These are phyloP conservation scores for Anolis carolinensis DNA, from an alignment of 2,113 vertebrate genomes.

Conservation along the genomic window DNA sequence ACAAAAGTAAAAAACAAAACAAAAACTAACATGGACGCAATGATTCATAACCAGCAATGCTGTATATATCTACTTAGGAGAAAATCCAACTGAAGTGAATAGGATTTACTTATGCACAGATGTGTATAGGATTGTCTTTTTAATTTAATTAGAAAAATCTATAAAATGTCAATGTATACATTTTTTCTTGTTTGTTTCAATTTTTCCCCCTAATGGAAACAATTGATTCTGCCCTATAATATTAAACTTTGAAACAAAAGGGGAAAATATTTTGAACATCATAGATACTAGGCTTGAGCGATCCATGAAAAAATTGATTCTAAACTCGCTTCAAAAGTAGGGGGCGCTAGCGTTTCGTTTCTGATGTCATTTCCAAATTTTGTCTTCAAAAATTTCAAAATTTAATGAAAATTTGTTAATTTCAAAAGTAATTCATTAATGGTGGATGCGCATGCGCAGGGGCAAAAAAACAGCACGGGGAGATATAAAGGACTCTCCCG, in stretches of 20 bases:
- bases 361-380: no score
- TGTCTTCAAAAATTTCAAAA: no score
- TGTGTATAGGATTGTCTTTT: neutral
- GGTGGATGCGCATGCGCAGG: no score
- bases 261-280: neutral
- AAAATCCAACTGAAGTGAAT: neutral
- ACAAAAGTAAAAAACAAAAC: constrained; percentile 32
- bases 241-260: neutral
- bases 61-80: neutral
- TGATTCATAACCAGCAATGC: neutral
- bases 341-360: no score
- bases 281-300: no score
- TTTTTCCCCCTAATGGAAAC: neutral
- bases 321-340: no score
- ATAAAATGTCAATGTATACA: neutral
- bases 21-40: neutral
- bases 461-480: no score
- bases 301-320: no score
- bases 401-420: no score
- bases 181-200: neutral
- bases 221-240: neutral
- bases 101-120: neutral
- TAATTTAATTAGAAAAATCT: neutral
- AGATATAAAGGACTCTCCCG: no score
- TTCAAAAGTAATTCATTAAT: no score